Conservation (phyloP, 2,113 vertebrate species). For the Otus sunia region DNA sequence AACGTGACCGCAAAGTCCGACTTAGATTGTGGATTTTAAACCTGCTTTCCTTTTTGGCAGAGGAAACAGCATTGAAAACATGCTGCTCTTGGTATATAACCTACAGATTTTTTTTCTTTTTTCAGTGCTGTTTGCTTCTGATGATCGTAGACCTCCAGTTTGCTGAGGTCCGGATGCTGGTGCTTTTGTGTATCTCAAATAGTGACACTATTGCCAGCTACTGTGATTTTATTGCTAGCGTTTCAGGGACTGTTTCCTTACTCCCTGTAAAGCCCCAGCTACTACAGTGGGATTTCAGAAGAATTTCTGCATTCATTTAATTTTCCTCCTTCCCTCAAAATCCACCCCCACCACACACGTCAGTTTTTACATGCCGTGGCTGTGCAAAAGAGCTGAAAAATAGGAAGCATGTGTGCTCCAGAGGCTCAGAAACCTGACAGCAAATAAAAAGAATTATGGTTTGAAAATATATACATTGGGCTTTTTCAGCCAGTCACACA, state of each 20-base stretch:
- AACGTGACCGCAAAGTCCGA: not conserved
- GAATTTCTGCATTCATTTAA: not conserved
- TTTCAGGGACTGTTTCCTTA: not conserved
- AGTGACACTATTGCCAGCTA: not conserved
- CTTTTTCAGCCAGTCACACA: not conserved
- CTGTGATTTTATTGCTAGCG: not conserved
- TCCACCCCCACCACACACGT: not conserved
- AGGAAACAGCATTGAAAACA: not conserved
- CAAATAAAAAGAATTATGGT: slow-evolving; percentile 14
- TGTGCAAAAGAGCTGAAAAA: not conserved
- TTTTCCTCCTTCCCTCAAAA: not conserved
- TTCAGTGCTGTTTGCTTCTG: not conserved
- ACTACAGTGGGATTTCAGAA: not conserved
- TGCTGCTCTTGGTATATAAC: not conserved
- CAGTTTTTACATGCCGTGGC: not conserved
- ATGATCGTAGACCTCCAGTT: not conserved
- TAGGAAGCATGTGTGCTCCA: slow-evolving; percentile 33
- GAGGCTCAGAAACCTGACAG: slow-evolving; percentile 19
- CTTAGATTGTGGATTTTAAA: not conserved
- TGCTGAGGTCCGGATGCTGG: not conserved
- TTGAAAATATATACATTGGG: not conserved
- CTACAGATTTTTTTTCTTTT: not conserved
- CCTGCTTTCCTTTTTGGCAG: not conserved
- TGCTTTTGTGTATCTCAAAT: not conserved
- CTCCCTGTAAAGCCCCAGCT: not conserved